Evolutionary conservation across 2,797 vertebrate genomes (phyloP).

Genomic region (Sebastes steindachneri): DNA sequence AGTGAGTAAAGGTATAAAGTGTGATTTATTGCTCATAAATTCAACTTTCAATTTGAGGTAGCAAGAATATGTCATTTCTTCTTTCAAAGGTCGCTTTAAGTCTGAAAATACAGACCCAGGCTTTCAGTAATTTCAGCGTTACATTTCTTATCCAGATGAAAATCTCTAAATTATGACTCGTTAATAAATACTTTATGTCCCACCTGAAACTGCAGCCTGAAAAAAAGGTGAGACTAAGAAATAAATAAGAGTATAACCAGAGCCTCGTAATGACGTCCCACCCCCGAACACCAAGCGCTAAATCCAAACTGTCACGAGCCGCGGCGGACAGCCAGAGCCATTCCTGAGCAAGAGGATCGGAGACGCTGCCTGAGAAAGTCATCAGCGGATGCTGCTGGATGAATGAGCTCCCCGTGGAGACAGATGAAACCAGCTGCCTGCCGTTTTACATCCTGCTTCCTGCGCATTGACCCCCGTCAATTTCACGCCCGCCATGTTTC

Average conservation of each 20-base stretch:
- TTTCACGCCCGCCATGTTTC: conserved; percentile 12
- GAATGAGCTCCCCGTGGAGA: conserved; percentile 22
- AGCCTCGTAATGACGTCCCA: background rate
- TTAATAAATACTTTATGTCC: background rate
- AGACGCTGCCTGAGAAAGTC: conserved; percentile 29
- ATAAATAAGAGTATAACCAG: background rate
- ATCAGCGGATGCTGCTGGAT: conserved; percentile 3
- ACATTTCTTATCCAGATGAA: background rate
- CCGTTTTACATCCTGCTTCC: conserved; percentile 30
- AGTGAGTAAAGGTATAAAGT: too few species aligned
- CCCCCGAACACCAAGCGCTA: background rate
- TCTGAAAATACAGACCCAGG: background rate
- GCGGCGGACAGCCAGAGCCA: background rate
- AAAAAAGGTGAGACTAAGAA: background rate
- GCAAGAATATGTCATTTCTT: background rate
- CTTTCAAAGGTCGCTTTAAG: background rate
- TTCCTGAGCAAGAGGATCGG: background rate
- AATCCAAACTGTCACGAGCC: background rate
- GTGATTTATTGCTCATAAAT: background rate
- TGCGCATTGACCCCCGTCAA: background rate
- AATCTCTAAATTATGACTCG: background rate
- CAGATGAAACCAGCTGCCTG: conserved; percentile 19
- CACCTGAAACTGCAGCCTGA: background rate
- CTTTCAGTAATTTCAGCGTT: background rate
- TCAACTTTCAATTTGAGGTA: background rate